A percentile compares a stretch with the other conserved stretches of the same genome.
phyloP scores from a whole-genome alignment of 2,113 vertebrate genomes.

The Taxidea taxus region DNA sequence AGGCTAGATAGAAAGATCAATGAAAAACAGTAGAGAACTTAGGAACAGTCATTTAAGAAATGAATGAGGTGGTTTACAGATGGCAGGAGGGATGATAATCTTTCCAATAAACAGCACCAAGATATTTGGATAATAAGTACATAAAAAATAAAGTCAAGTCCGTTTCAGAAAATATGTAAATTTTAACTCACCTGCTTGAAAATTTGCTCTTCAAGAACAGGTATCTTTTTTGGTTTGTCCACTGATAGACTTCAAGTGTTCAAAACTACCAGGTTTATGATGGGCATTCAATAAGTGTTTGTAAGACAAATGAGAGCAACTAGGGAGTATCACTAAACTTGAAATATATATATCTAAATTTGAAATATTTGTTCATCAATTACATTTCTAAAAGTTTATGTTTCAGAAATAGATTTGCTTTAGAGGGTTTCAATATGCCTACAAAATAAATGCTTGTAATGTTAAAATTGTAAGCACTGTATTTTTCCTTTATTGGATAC shows the following conservation, averaged over 20 bases:
- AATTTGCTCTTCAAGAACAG: background rate
- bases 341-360: background rate
- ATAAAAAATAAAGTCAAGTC: background rate
- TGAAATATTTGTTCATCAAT: background rate
- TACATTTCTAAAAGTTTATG: background rate
- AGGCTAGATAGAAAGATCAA: background rate
- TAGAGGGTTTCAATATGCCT: background rate
- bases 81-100: background rate
- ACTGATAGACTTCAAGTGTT: background rate
- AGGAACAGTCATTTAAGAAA: background rate
- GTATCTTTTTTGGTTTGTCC: background rate
- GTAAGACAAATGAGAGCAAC: background rate
- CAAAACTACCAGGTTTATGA: background rate
- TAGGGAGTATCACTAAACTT: background rate
- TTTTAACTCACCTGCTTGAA: background rate
- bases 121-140: background rate
- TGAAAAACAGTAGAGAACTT: background rate
- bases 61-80: background rate
- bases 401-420: background rate
- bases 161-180: background rate
- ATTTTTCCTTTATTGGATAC: background rate
- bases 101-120: background rate
- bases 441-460: background rate
- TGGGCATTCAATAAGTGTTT: background rate
- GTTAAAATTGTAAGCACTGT: background rate